Evolutionary conservation across 1,140 invertebrate genomes (phyloP).

Genomic region (Cydia fagiglandana): DNA sequence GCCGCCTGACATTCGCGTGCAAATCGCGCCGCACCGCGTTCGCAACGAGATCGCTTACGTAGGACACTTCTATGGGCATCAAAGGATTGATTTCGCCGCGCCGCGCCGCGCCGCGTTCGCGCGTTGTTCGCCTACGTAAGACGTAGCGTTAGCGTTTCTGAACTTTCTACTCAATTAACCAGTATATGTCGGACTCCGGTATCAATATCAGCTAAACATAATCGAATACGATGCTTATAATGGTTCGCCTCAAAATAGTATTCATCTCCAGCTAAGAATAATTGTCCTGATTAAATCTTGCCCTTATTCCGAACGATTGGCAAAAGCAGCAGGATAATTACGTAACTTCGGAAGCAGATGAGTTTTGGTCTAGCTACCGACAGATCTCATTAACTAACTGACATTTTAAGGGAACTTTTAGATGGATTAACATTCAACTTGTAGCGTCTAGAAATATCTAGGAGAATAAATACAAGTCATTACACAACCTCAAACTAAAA

Average conservation of each 20-base stretch:
- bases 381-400: background rate
- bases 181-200: background rate
- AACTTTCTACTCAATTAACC: background rate
- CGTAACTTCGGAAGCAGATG: background rate
- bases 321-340: background rate
- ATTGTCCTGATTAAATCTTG: background rate
- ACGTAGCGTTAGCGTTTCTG: too few relatives aligned
- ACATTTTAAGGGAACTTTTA: background rate
- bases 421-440: background rate
- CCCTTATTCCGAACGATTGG: slow-evolving; percentile 9
- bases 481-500: too few relatives aligned
- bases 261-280: background rate
- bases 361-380: background rate
- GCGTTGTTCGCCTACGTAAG: too few relatives aligned
- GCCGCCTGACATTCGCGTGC: too few relatives aligned
- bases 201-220: background rate
- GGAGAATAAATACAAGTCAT: too few relatives aligned
- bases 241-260: background rate
- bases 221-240: background rate
- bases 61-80: too few relatives aligned
- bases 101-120: too few relatives aligned
- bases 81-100: too few relatives aligned
- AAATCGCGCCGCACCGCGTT: too few relatives aligned
- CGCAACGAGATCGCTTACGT: too few relatives aligned
- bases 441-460: too few relatives aligned